Conservation (phyloP, 2,797 vertebrate species). For the Trachops cirrhosus region DNA sequence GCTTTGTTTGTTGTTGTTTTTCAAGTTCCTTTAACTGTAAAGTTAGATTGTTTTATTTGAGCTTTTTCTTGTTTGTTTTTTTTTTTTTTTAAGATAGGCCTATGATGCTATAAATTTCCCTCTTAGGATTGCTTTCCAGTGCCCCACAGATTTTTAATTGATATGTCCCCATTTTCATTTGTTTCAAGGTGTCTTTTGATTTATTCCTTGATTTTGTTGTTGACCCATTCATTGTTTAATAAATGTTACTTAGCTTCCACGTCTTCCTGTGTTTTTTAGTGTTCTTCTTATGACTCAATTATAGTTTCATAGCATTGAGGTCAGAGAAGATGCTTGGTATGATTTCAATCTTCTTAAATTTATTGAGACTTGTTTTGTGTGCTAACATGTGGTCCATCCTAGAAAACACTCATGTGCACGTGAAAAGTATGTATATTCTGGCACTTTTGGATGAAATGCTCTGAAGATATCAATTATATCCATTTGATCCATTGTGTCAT, state of each 20-base stretch:
- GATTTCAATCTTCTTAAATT: neutral
- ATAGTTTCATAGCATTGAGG: neutral
- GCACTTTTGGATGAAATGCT: neutral
- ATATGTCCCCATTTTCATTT: neutral
- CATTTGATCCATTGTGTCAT: neutral
- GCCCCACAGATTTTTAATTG: neutral
- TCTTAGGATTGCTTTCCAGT: neutral
- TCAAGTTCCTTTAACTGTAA: neutral
- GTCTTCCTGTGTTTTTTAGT: neutral
- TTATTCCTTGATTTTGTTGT: neutral
- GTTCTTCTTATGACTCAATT: neutral
- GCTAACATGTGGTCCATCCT: neutral
- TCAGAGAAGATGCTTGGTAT: neutral
- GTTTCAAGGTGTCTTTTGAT: neutral
- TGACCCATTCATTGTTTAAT: neutral
- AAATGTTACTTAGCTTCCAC: neutral
- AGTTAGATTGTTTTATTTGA: neutral
- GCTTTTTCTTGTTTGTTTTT: neutral
- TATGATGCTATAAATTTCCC: neutral
- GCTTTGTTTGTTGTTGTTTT: too few species aligned
- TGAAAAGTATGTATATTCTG: neutral
- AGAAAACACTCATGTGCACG: neutral
- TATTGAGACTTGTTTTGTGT: neutral
- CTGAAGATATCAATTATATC: neutral
- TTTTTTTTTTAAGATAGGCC: neutral